Evolutionary conservation across 2,113 vertebrate genomes (phyloP), one percentile per base, ranked within the genome.

Genomic region (Pavo muticus): DNA sequence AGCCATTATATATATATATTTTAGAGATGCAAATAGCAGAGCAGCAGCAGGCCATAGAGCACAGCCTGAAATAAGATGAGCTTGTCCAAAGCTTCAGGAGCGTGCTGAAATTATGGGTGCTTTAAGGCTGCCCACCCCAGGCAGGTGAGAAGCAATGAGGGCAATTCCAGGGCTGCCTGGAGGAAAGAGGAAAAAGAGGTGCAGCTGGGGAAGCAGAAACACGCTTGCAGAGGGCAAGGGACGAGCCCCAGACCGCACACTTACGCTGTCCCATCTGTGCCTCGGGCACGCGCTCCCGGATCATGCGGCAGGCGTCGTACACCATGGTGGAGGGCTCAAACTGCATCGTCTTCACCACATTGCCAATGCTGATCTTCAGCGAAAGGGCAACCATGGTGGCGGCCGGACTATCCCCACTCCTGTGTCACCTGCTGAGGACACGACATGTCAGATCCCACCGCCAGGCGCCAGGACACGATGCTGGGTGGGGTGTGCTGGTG

Each of bases 261-360:
- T 99, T 96, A 99, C 99, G 99, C 81, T 99, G 98, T 96, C 99
- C 99, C 25, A 98, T 97, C 84, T 99, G 98, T 1, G 99, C 99
- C 95, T 99, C 99, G 0, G 99, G 99, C 72, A 99, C 99, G 19
- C 99, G 98, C 97, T 99, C 99, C 6, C 99, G 98, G 95, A 99
- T 99, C 91, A 99, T 99, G 19, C 98, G 98, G 95, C 99, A 99
- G 82, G 99, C 99, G 0, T 99, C 99, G 0, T 99, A 99, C 88
- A 99, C 99, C 99, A 99, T 98, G 73, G 99, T 99, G 95, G 99
- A 99, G 12, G 99, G 99, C 96, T 99, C 99, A 9, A 99, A 99
- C 97, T 99, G 99, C 99, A 99, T 99, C 0, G 99, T 99, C 98
- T 99, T 99, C 97, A 99, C 98, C 96, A 99, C 99, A 73, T 99